Evolutionary conservation across 1,140 invertebrate species (phyloP).

Genomic region (Nylanderia fulva): DNA sequence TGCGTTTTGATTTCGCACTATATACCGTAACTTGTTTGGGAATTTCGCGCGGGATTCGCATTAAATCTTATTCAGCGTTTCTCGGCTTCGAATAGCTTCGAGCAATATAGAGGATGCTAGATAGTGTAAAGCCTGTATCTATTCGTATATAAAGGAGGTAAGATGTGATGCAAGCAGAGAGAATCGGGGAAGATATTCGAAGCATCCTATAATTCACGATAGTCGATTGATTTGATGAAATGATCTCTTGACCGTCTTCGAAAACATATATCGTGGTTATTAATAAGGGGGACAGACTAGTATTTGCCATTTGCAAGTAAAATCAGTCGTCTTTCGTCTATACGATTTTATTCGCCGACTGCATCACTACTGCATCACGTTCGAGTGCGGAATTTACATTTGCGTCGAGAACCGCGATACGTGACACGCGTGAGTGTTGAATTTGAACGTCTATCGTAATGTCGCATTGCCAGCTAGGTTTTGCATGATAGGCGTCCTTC

Average conservation of each 20-base stretch:
- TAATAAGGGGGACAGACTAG: neutral
- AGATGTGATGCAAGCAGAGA: neutral
- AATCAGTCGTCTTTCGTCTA: neutral
- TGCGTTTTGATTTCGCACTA: constrained; percentile 41
- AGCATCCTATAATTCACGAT: constrained; percentile 1
- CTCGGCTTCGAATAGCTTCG: constrained; percentile 17
- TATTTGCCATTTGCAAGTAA: neutral
- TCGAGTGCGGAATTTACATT: neutral
- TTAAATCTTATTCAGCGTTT: constrained; percentile 23
- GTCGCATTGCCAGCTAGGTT: neutral
- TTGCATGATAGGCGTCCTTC: neutral
- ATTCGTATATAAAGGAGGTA: neutral
- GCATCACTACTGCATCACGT: neutral
- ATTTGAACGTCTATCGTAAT: constrained; percentile 21
- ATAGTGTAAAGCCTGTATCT: neutral
- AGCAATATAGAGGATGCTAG: constrained; percentile 9
- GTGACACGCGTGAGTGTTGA: neutral
- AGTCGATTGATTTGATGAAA: neutral
- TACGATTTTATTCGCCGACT: neutral
- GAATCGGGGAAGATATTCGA: constrained; percentile 11
- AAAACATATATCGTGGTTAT: neutral
- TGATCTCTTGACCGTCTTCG: too few species aligned
- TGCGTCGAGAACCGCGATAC: too few species aligned
- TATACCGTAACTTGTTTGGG: neutral
- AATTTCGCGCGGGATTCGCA: neutral